phyloP scores from a whole-genome alignment of 2,113 vertebrate genomes.

The Callithrix jacchus region DNA sequence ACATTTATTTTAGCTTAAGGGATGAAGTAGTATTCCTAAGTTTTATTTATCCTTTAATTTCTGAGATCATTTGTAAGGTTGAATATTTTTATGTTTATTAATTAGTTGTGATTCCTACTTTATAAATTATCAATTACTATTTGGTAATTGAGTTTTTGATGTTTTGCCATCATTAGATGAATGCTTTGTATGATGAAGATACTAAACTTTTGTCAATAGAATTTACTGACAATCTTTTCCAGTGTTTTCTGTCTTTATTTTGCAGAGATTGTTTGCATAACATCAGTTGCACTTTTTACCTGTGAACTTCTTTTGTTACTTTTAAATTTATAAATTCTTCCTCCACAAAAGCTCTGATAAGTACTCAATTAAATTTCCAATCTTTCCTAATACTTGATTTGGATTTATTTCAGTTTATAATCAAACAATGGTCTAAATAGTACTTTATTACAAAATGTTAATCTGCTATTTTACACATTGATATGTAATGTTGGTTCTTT shows the following conservation, averaged over 20 bases:
- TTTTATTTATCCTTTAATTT: slow-evolving; percentile 13
- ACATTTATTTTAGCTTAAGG: neutral
- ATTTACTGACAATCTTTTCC: neutral
- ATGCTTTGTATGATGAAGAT: neutral
- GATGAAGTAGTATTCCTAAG: neutral
- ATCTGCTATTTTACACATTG: neutral
- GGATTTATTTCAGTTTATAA: neutral
- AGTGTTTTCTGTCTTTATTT: neutral
- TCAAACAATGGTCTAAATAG: neutral
- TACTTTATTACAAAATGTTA: neutral
- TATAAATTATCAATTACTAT: neutral
- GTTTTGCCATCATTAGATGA: neutral
- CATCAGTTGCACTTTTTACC: neutral
- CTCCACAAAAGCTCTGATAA: neutral
- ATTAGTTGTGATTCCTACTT: neutral
- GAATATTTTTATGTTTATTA: neutral
- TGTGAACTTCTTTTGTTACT: neutral
- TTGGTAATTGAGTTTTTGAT: neutral
- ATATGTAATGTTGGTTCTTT: neutral
- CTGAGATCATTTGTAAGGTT: neutral
- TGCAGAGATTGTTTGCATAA: neutral
- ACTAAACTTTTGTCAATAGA: neutral
- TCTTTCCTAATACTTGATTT: neutral
- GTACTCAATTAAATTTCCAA: neutral
- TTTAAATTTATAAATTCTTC: slow-evolving; percentile 1